phyloP scores from a whole-genome alignment of 2,888 invertebrate species.

The Maniola hyperantus region DNA sequence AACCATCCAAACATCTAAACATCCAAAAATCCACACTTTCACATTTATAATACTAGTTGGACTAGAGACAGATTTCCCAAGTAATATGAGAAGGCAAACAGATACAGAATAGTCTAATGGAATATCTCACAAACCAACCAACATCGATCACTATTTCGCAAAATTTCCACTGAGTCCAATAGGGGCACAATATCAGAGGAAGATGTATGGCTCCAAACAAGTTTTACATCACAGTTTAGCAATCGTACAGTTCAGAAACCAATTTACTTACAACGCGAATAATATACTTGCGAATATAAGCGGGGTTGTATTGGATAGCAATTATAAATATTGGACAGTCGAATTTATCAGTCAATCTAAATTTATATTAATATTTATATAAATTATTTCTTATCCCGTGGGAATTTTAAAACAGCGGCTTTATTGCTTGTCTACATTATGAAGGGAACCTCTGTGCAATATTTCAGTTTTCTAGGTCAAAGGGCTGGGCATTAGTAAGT shows the following conservation, averaged over 20 bases:
- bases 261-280: background rate
- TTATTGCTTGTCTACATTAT: no score
- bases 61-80: background rate
- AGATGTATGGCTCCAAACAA: slow-evolving; percentile 9
- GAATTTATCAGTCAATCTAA: no score
- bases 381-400: no score
- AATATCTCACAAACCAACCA: background rate
- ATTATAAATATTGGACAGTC: background rate
- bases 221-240: background rate
- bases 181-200: background rate
- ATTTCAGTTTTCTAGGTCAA: no score
- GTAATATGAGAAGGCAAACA: background rate
- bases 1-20: no score
- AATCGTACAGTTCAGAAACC: background rate
- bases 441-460: no score
- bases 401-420: no score
- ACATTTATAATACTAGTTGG: no score
- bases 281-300: background rate
- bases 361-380: no score
- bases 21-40: no score
- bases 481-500: no score
- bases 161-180: slow-evolving; percentile 4
- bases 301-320: background rate
- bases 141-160: slow-evolving; percentile 8
- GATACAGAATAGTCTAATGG: slow-evolving; percentile 4